phyloP scores from a whole-genome alignment of 2,113 vertebrate species.

The Cyprinodon brontotheroides region DNA sequence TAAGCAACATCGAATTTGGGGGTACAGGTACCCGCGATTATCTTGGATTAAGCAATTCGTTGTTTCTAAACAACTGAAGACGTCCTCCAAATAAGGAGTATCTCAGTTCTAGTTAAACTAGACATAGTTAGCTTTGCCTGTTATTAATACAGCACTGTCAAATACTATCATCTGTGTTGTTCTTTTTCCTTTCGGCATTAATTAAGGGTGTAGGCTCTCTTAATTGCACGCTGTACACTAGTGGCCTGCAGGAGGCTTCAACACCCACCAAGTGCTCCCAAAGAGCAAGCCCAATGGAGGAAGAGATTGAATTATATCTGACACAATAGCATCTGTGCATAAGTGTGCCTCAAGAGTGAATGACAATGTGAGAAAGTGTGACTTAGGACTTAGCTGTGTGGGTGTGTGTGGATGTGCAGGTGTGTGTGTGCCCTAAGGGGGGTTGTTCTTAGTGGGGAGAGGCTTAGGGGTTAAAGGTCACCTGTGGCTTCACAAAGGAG shows the following conservation, averaged over 20 bases:
- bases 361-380: constrained; percentile 25
- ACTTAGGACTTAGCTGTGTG: constrained; percentile 28
- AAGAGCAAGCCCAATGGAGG: constrained; percentile 3
- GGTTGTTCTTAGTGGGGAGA: constrained; percentile 19
- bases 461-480: constrained; percentile 72
- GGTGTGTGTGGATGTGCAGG: background rate
- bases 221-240: constrained; percentile 41
- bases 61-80: too few species aligned
- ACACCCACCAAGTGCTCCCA: constrained; percentile 48
- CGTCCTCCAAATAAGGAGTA: too few species aligned
- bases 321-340: constrained; percentile 58
- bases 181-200: constrained; percentile 29
- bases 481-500: constrained; percentile 64
- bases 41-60: too few species aligned
- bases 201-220: constrained; percentile 43
- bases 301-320: constrained; percentile 23
- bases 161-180: background rate
- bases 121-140: too few species aligned
- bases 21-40: too few species aligned
- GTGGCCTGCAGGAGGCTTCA: constrained; percentile 51
- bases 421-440: constrained; percentile 24
- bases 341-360: constrained; percentile 49
- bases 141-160: too few species aligned
- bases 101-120: too few species aligned
- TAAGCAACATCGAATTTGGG: too few species aligned